phyloP scores from a whole-genome alignment of 2,797 vertebrate species.

The Setipinna tenuifilis region DNA sequence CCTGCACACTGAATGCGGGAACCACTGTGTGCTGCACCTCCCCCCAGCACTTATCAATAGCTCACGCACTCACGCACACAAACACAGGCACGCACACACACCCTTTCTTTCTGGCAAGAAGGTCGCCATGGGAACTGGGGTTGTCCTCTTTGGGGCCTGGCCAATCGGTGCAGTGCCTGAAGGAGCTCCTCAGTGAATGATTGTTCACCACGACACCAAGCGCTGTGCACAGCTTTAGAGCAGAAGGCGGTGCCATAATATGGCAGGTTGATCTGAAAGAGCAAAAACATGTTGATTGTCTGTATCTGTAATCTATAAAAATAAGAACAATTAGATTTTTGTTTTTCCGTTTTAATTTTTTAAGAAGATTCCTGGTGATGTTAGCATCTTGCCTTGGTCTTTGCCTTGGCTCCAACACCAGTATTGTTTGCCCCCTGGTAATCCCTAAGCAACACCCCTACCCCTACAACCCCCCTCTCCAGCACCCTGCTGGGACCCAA shows the following conservation, averaged over 20 bases:
- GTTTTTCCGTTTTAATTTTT: background rate
- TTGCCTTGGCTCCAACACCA: background rate
- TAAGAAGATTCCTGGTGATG: background rate
- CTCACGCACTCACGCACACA: background rate
- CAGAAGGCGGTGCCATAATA: background rate
- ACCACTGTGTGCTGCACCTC: conserved; percentile 39
- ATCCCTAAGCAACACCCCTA: conserved; percentile 33
- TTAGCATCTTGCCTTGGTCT: background rate
- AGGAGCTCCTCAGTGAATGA: conserved; percentile 55
- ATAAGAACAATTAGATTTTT: background rate
- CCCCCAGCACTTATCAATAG: conserved; percentile 55
- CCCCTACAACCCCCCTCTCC: conserved; percentile 23
- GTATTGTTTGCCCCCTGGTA: background rate
- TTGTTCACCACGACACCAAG: conserved; percentile 36
- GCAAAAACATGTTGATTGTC: background rate
- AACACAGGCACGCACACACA: background rate
- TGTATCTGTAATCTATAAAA: background rate
- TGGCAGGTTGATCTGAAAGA: background rate
- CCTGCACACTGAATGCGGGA: conserved; percentile 66
- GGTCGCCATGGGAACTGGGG: conserved; percentile 64
- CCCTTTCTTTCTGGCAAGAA: conserved; percentile 10
- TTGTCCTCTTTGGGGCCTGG: conserved; percentile 56
- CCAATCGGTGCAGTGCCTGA: conserved; percentile 62
- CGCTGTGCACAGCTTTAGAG: background rate
- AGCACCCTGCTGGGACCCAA: conserved; percentile 59